A percentile compares a stretch with the other conserved stretches of the same genome.
Conservation (phyloP, 2,888 invertebrate genomes). For the Cerceris ruficornis region DNA sequence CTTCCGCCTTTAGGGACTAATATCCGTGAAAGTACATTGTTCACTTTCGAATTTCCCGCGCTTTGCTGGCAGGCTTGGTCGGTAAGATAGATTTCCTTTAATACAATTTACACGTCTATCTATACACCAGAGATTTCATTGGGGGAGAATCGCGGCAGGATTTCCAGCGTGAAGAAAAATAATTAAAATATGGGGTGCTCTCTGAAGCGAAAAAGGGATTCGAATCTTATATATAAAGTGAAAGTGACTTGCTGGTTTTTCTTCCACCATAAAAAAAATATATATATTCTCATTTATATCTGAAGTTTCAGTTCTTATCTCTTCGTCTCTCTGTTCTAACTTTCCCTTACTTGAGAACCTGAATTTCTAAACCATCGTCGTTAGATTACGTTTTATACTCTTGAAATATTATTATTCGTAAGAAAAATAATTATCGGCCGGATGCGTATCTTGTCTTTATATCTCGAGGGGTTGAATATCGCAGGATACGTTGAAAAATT, state of each 20-base stretch:
- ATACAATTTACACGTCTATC: background rate
- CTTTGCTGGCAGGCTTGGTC: background rate
- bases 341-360: too few species aligned
- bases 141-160: background rate
- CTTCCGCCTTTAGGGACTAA: constrained; percentile 19
- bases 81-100: constrained; percentile 40
- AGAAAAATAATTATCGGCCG: too few species aligned
- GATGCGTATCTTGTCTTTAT: too few species aligned
- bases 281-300: background rate
- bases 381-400: too few species aligned
- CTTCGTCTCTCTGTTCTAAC: too few species aligned
- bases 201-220: constrained; percentile 56
- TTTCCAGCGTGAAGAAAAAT: background rate
- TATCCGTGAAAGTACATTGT: constrained; percentile 31
- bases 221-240: constrained; percentile 41
- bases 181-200: constrained; percentile 54
- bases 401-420: too few species aligned
- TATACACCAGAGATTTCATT: background rate
- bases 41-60: constrained; percentile 41
- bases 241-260: background rate
- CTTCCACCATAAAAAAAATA: background rate
- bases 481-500: background rate
- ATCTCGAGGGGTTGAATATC: background rate
- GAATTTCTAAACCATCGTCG: too few species aligned
- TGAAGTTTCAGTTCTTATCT: too few species aligned